Base-by-base conservation (phyloP, 2,888 invertebrate genomes). In the Pollenia labialis region DNA sequence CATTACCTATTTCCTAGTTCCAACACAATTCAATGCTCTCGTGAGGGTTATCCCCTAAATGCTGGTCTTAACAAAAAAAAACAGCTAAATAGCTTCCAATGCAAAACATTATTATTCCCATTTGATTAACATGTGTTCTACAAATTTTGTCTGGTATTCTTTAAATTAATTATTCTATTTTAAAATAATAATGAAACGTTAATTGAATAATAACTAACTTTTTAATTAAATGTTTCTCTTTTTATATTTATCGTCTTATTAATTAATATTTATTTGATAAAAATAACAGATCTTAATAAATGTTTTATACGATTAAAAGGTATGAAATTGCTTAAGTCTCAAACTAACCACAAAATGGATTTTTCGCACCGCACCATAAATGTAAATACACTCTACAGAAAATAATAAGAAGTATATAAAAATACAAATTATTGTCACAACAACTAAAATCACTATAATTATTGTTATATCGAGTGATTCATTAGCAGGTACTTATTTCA, bases 251-350 rank as follows among this genome's bases (percentile, higher is more conserved):
- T 40, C 46, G 46, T 7, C 54, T 23, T 50, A 12, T 40, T 46
- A 52, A 60, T 74, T n/a, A 60, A 56, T 9, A 68, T 54, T 46
- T 60, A 1, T 58, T 64, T 56, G 52, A 56, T 32, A 42, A 81
- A 18, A 18, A 56, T 86, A 84, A 68, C 88, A 91, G 91, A 90
- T 90, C 76, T 88, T 75, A 91, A 89, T 89, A 91, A 89, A 85
- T 91, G 91, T 88, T 91, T 91, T 87, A 91, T 92, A 77, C 89
- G 87, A 89, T 88, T 91, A 18, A 89, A 89, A 91, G 91, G 91
- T 91, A 91, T 75, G 66, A 42, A 75, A 75, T 16, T 44, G 14
- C 12, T 48, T 11, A 11, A 44, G 42, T 23, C 42, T 9, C n/a
- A 12, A 56, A 16, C 32, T 10, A 62, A 52, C 16, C 40, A 42